Evolutionary conservation across 2,797 vertebrate genomes (phyloP).

Genomic region (Yasuhikotakia modesta): DNA sequence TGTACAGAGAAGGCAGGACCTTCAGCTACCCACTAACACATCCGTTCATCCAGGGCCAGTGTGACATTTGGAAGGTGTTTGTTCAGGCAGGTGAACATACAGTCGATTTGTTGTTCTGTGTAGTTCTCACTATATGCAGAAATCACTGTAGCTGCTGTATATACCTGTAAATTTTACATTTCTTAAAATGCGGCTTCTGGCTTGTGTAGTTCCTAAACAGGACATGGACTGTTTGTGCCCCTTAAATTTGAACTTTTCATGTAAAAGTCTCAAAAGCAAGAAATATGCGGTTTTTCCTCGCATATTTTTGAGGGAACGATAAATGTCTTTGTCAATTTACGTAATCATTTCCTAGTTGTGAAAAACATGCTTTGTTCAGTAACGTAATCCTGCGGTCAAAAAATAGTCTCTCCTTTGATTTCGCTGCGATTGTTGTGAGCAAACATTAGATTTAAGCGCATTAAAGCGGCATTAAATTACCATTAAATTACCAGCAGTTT

Average conservation of each 20-base stretch:
- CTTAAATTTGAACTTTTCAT: too few relatives aligned
- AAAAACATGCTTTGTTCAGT: slow-evolving; percentile 28
- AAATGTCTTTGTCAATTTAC: background rate
- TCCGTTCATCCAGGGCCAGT: slow-evolving; percentile 1
- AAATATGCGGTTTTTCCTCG: too few relatives aligned
- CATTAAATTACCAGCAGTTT: background rate
- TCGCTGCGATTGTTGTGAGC: background rate
- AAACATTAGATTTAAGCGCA: slow-evolving; percentile 17
- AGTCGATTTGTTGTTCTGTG: background rate
- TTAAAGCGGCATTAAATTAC: too few relatives aligned
- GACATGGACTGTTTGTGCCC: too few relatives aligned
- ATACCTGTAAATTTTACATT: background rate
- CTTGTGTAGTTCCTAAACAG: too few relatives aligned
- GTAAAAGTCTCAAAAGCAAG: too few relatives aligned
- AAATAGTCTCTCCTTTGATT: slow-evolving; percentile 17
- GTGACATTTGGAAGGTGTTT: slow-evolving; percentile 15
- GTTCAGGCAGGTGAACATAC: slow-evolving; percentile 4
- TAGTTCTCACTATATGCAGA: background rate
- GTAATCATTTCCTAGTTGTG: background rate
- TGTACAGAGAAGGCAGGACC: slow-evolving; percentile 5
- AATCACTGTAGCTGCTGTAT: background rate
- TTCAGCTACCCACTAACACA: background rate
- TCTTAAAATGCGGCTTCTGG: too few relatives aligned
- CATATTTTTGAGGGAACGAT: slow-evolving; percentile 9
- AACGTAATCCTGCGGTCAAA: slow-evolving; percentile 33